Evolutionary conservation across 1,140 invertebrate genomes (phyloP).

Genomic region (Drosophila rufa): DNA sequence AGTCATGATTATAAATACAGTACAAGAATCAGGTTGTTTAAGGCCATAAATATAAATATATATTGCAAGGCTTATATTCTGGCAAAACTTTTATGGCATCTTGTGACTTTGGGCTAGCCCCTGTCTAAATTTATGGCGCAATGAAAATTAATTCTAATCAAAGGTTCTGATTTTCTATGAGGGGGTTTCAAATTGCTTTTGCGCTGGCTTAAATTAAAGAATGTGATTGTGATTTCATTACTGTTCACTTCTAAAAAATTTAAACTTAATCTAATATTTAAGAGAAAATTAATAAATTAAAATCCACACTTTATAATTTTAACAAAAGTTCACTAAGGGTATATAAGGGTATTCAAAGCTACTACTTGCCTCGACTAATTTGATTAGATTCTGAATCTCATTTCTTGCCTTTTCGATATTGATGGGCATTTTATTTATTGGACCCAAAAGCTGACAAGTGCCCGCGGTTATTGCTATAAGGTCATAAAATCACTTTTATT

Average conservation of each 20-base stretch:
- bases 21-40: conserved; percentile 34
- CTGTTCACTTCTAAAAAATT: not conserved
- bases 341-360: not conserved
- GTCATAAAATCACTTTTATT: conserved; percentile 70
- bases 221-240: not conserved
- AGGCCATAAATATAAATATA: conserved; percentile 35
- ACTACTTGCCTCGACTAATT: not conserved
- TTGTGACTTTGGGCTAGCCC: conserved; percentile 27
- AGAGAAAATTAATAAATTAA: too few relatives aligned
- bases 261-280: not conserved
- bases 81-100: conserved; percentile 44
- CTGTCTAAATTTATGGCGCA: conserved; percentile 59
- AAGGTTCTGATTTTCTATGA: conserved; percentile 61
- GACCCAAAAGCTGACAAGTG: conserved; percentile 57
- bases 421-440: conserved; percentile 60
- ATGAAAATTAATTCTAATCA: conserved; percentile 73
- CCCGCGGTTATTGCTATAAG: conserved; percentile 56
- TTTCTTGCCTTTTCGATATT: conserved; percentile 25
- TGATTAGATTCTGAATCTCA: conserved; percentile 16
- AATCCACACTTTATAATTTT: not conserved
- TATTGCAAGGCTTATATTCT: conserved; percentile 30
- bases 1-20: conserved; percentile 44
- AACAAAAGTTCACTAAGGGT: not conserved
- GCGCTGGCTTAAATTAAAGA: not conserved
- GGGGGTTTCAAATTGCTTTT: conserved; percentile 18